Percentiles rank a stretch among this genome's conserved stretches.
Evolutionary conservation across 2,797 vertebrate genomes (phyloP).

Genomic region (Mastacembelus armatus): DNA sequence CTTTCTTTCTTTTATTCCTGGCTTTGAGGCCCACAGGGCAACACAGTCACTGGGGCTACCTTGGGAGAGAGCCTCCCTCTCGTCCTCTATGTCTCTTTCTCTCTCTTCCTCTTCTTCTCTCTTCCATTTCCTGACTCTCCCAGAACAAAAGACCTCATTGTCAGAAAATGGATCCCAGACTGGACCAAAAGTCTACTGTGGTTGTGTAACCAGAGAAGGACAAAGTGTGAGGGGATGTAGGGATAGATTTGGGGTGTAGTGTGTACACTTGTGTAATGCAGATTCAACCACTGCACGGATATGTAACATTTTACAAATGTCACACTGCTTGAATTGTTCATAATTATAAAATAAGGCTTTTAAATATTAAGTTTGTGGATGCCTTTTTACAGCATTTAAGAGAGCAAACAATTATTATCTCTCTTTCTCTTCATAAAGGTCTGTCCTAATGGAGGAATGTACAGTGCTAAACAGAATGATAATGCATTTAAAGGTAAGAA

Average conservation of each 20-base stretch:
- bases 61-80: slow-evolving; percentile 41
- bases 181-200: slow-evolving; percentile 41
- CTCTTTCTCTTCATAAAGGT: slow-evolving; percentile 70
- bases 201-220: slow-evolving; percentile 70
- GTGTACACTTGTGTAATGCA: background rate
- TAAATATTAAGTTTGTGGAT: background rate
- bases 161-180: slow-evolving; percentile 81
- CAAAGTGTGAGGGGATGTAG: slow-evolving; percentile 16
- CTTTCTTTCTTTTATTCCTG: slow-evolving; percentile 55
- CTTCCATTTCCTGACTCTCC: slow-evolving; percentile 68
- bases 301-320: background rate
- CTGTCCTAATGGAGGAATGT: slow-evolving; percentile 84
- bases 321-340: fast-evolving
- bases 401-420: background rate
- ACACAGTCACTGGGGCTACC: slow-evolving; percentile 48
- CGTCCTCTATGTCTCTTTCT: slow-evolving; percentile 12
- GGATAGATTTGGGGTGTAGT: background rate
- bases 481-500: slow-evolving; percentile 85
- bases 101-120: slow-evolving; percentile 21
- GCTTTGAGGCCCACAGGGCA: slow-evolving; percentile 57
- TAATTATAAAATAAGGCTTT: background rate
- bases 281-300: background rate
- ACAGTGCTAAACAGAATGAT: slow-evolving; percentile 77
- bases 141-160: slow-evolving; percentile 84
- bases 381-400: background rate